These are phyloP conservation scores for Xylocampa areola DNA, from an alignment of 2,888 invertebrate genomes.

Conservation along the genomic window DNA sequence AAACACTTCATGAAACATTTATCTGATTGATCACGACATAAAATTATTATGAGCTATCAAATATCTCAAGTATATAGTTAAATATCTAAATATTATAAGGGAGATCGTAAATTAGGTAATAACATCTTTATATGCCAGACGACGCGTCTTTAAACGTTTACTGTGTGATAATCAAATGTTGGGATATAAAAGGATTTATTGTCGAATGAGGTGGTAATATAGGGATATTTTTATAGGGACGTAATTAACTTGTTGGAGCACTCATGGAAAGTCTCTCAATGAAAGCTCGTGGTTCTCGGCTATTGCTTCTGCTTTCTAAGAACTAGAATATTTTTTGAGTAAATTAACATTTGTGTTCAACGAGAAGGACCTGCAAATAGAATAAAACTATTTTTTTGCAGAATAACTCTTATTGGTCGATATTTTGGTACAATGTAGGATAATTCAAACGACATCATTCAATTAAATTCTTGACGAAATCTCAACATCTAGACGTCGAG, in stretches of 20 bases:
- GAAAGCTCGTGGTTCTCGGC: neutral
- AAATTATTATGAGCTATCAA: slow-evolving; percentile 65
- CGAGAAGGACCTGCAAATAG: no score
- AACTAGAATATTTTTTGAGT: neutral
- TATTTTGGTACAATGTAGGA: no score
- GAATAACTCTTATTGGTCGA: no score
- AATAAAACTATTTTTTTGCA: no score
- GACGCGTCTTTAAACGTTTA: slow-evolving; percentile 31
- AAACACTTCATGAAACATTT: slow-evolving; percentile 66
- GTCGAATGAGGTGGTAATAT: slow-evolving; percentile 11
- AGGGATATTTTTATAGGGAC: slow-evolving; percentile 2
- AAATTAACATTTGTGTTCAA: no score
- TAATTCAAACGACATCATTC: no score
- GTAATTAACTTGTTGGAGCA: slow-evolving; percentile 12
- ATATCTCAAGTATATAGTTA: slow-evolving; percentile 45
- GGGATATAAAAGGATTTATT: slow-evolving; percentile 30
- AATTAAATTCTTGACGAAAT: no score
- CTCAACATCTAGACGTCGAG: neutral
- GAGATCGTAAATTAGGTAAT: slow-evolving; percentile 57
- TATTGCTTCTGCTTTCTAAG: neutral
- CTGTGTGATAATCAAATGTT: slow-evolving; percentile 36
- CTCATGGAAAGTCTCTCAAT: slow-evolving; percentile 9
- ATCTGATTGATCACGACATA: slow-evolving; percentile 65
- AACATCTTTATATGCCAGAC: slow-evolving; percentile 44
- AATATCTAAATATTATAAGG: slow-evolving; percentile 54